These are phyloP conservation scores for Stigmatopora argus DNA, from an alignment of 2,113 vertebrate species.

Conservation along the genomic window DNA sequence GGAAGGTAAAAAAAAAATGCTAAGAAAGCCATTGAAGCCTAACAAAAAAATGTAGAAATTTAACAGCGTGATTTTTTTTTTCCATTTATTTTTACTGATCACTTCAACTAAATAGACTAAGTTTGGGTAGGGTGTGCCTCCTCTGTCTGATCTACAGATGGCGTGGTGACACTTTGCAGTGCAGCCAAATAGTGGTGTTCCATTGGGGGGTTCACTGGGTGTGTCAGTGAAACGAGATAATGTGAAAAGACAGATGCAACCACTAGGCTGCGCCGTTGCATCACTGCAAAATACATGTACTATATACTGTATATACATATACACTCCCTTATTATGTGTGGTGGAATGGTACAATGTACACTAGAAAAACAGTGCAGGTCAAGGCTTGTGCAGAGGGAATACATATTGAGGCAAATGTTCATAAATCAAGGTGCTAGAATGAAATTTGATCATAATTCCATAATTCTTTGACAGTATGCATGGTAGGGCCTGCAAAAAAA, in stretches of 20 bases:
- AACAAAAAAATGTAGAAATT: too few relatives aligned
- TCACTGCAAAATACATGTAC: slow-evolving; percentile 23
- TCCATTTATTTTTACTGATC: background rate
- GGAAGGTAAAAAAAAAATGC: slow-evolving; percentile 80
- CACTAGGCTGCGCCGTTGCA: slow-evolving; percentile 62
- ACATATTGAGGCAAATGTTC: too few relatives aligned
- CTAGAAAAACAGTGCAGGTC: slow-evolving; percentile 17
- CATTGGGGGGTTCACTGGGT: slow-evolving; percentile 14
- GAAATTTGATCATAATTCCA: too few relatives aligned
- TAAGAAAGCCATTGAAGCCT: background rate
- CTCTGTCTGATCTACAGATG: slow-evolving; percentile 57
- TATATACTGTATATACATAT: background rate
- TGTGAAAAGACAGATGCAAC: slow-evolving; percentile 34
- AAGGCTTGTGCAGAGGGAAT: slow-evolving; percentile 2
- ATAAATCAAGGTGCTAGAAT: too few relatives aligned
- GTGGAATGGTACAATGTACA: slow-evolving; percentile 38
- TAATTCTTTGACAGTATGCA: too few relatives aligned
- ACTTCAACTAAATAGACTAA: background rate
- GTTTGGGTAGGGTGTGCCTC: slow-evolving; percentile 35
- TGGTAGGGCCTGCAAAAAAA: background rate
- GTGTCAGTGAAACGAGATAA: slow-evolving; percentile 7
- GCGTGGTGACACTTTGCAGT: slow-evolving; percentile 58
- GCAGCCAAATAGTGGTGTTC: slow-evolving; percentile 16
- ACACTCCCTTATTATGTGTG: slow-evolving; percentile 9
- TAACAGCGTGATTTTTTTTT: background rate